Conservation (phyloP, 2,113 vertebrate genomes). For the Rafetus swinhoei region DNA sequence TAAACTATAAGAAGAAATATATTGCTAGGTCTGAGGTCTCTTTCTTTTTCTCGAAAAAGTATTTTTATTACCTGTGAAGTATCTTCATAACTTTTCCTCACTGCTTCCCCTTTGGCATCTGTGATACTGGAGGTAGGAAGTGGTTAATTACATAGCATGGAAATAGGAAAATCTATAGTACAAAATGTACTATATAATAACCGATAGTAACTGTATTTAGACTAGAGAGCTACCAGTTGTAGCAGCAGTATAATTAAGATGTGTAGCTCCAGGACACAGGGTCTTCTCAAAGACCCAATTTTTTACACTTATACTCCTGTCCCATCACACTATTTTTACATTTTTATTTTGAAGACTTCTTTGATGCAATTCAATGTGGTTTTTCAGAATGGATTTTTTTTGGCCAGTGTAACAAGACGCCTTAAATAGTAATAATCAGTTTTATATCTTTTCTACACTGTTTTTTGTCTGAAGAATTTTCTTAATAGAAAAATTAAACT, state of each 20-base stretch:
- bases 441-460: not conserved
- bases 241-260: not conserved
- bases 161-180: not conserved
- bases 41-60: constrained; percentile 13
- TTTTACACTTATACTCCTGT: not conserved
- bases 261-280: not conserved
- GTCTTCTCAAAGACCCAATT: not conserved
- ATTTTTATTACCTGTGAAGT: constrained; percentile 8
- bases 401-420: not conserved
- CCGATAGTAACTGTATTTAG: not conserved
- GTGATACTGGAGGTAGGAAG: not conserved
- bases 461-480: not conserved
- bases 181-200: no score
- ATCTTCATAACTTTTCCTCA: not conserved
- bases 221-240: not conserved
- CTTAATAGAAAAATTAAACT: not conserved
- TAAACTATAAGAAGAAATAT: constrained; percentile 9
- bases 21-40: not conserved
- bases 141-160: not conserved
- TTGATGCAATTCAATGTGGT: not conserved
- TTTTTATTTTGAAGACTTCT: not conserved
- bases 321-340: not conserved
- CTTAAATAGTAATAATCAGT: not conserved
- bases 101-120: not conserved
- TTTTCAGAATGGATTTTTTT: not conserved